phyloP scores from a whole-genome alignment of 2,113 vertebrate species.

The Elgaria multicarinata region DNA sequence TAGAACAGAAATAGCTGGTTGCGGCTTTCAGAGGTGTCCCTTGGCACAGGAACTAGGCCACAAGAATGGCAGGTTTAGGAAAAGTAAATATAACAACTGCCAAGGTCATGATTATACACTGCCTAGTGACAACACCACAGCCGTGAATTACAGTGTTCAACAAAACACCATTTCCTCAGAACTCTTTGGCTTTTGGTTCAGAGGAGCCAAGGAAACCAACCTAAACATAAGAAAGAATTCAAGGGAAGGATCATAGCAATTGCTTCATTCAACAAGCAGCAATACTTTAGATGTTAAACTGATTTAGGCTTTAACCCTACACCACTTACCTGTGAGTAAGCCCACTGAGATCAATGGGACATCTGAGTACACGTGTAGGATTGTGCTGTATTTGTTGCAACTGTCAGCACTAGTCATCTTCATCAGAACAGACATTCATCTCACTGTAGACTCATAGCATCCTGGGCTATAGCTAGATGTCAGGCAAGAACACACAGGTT shows the following conservation, averaged over 20 bases:
- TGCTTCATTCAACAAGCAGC: background rate
- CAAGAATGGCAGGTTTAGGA: constrained; percentile 8
- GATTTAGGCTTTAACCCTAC: background rate
- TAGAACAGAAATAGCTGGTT: background rate
- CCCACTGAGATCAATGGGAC: too few species aligned
- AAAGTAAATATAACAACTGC: background rate
- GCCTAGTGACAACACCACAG: background rate
- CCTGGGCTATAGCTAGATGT: too few species aligned
- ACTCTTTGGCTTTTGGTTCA: background rate
- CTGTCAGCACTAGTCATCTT: background rate
- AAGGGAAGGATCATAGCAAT: too few species aligned
- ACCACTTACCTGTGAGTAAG: too few species aligned
- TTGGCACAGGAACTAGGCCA: background rate
- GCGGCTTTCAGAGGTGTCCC: constrained; percentile 8
- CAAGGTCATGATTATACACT: constrained; percentile 1
- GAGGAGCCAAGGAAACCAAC: background rate
- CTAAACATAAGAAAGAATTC: background rate
- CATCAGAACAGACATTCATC: background rate
- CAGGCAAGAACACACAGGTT: background rate
- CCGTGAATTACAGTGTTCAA: constrained; percentile 10
- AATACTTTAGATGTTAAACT: background rate
- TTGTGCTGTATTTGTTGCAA: background rate
- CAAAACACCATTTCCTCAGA: background rate
- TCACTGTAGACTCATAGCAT: background rate
- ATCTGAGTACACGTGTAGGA: too few species aligned